Conservation (phyloP, 1,140 invertebrate genomes). For the Holotrichia oblita region DNA sequence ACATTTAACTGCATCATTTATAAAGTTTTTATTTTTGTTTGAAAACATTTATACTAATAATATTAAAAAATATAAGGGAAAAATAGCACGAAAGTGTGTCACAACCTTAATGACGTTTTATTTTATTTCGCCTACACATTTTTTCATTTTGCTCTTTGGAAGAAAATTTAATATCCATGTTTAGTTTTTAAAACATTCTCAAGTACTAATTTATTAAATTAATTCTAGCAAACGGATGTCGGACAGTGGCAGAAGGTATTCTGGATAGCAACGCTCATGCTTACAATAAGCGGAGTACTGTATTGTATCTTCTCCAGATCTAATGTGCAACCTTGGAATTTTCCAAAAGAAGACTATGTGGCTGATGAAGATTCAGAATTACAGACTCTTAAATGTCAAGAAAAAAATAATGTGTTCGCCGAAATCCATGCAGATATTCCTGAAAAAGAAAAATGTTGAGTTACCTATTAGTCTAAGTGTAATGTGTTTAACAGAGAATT, state of each 20-base stretch:
- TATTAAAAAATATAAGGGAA: too few species aligned
- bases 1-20: too few species aligned
- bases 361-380: not conserved
- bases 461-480: not conserved
- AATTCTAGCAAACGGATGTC: slow-evolving; percentile 69
- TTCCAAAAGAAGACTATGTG: slow-evolving; percentile 46
- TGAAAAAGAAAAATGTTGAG: not conserved
- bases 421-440: not conserved
- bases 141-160: too few species aligned
- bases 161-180: not conserved
- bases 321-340: slow-evolving; percentile 72
- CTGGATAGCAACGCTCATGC: slow-evolving; percentile 66
- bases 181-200: not conserved
- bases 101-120: too few species aligned
- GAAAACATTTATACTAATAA: too few species aligned
- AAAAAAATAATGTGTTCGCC: not conserved
- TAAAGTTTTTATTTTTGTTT: too few species aligned
- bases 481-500: too few species aligned
- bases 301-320: slow-evolving; percentile 69
- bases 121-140: too few species aligned
- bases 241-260: slow-evolving; percentile 74
- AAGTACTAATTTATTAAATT: not conserved
- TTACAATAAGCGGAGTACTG: slow-evolving; percentile 64
- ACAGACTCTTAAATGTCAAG: not conserved
- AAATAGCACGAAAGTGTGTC: too few species aligned